Evolutionary conservation across 2,113 vertebrate species (phyloP).

Genomic region (Coreoperca whiteheadi): DNA sequence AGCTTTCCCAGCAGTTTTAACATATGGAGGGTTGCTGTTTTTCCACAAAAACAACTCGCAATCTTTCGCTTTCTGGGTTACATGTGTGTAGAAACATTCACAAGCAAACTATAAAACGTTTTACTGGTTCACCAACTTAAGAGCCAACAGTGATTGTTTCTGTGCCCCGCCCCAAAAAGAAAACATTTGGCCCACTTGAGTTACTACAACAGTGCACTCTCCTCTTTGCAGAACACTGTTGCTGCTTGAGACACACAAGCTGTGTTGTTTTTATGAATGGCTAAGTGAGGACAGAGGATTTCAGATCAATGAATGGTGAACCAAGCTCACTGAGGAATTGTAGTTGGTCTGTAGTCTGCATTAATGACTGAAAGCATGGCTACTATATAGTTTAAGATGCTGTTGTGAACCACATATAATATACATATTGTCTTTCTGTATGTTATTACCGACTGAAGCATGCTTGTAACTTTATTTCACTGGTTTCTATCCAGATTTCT

Average conservation of each 20-base stretch:
- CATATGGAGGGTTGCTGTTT: background rate
- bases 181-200: slow-evolving; percentile 5
- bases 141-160: slow-evolving; percentile 36
- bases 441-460: slow-evolving; percentile 1
- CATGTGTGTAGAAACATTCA: slow-evolving; percentile 35
- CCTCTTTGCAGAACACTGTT: background rate
- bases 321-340: slow-evolving; percentile 11
- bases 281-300: slow-evolving; percentile 19
- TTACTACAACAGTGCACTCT: slow-evolving; percentile 10
- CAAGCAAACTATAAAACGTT: slow-evolving; percentile 48
- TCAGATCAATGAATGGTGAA: slow-evolving; percentile 33
- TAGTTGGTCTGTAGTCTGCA: background rate
- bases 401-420: background rate
- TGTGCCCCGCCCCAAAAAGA: slow-evolving; percentile 27
- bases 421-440: background rate
- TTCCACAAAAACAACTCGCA: slow-evolving; percentile 25
- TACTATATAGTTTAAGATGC: background rate
- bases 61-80: slow-evolving; percentile 21
- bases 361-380: background rate
- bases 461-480: background rate
- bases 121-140: slow-evolving; percentile 20
- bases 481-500: background rate
- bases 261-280: slow-evolving; percentile 49
- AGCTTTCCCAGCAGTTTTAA: background rate
- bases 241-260: background rate